These are phyloP conservation scores for Drosophila barbarae DNA, from an alignment of 2,888 invertebrate species.

Conservation along the genomic window DNA sequence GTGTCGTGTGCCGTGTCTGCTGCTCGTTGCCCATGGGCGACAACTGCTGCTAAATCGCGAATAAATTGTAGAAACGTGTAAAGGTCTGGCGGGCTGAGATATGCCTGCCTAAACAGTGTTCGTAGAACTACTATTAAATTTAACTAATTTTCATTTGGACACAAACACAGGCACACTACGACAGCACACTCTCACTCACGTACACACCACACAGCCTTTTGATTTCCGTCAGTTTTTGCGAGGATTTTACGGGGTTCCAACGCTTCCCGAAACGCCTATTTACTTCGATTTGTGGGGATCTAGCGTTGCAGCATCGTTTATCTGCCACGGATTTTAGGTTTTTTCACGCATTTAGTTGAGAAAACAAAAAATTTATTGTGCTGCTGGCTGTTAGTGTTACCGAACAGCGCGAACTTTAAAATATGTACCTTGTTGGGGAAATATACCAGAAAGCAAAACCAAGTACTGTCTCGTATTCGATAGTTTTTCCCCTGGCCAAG, in stretches of 20 bases:
- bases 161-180: constrained; percentile 49
- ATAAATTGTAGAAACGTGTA: constrained; percentile 21
- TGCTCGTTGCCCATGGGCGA: constrained; percentile 6
- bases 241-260: background rate
- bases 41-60: constrained; percentile 6
- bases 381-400: constrained; percentile 23
- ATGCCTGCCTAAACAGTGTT: constrained; percentile 41
- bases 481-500: background rate
- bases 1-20: constrained; percentile 7
- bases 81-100: constrained; percentile 2
- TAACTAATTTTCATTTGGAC: constrained; percentile 52
- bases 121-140: constrained; percentile 41
- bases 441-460: background rate
- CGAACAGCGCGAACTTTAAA: background rate
- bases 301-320: constrained; percentile 30
- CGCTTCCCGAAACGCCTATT: constrained; percentile 6
- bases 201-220: constrained; percentile 21
- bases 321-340: constrained; percentile 7
- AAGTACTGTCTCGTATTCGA: background rate
- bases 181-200: constrained; percentile 38
- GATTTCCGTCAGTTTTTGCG: background rate
- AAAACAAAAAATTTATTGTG: constrained; percentile 38
- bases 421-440: background rate
- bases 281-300: constrained; percentile 6
- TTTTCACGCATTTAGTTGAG: constrained; percentile 16